A percentile compares a stretch with the other conserved stretches of the same genome.
phyloP scores from a whole-genome alignment of 2,113 vertebrate species.

The Cavia porcellus region DNA sequence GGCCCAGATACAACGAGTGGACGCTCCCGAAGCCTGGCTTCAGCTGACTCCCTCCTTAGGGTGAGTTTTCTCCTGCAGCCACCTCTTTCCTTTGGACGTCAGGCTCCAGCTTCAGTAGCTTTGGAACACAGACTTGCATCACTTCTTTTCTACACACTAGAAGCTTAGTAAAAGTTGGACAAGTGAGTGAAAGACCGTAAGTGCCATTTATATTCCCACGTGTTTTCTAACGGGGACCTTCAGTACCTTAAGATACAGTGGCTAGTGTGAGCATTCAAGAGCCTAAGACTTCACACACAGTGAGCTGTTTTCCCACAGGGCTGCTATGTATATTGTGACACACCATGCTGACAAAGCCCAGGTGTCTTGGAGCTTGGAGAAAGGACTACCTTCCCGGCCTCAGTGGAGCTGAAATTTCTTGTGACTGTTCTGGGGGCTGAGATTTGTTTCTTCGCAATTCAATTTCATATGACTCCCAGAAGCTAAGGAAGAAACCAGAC shows the following conservation, averaged over 20 bases:
- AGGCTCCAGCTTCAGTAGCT: background rate
- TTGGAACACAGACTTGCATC: background rate
- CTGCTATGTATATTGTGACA: accelerated
- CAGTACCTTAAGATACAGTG: background rate
- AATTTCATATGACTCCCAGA: background rate
- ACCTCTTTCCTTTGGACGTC: too few species aligned
- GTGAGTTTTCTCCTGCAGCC: background rate
- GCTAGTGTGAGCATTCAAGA: background rate
- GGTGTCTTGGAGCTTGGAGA: background rate
- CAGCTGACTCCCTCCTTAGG: too few species aligned
- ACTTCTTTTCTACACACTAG: background rate
- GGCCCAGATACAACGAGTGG: background rate
- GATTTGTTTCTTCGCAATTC: background rate
- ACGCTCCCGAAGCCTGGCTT: background rate
- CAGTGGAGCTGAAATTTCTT: background rate
- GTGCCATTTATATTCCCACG: background rate
- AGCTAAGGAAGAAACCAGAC: background rate
- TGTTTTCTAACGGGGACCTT: background rate
- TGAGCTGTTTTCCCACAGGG: background rate
- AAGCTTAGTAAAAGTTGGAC: background rate
- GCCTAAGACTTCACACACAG: background rate
- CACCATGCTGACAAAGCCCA: accelerated
- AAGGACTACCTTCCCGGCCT: background rate
- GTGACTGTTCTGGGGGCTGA: background rate
- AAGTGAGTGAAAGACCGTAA: background rate